Conservation (phyloP, 2,888 invertebrate species). For the Lasioglossum calceatum region DNA sequence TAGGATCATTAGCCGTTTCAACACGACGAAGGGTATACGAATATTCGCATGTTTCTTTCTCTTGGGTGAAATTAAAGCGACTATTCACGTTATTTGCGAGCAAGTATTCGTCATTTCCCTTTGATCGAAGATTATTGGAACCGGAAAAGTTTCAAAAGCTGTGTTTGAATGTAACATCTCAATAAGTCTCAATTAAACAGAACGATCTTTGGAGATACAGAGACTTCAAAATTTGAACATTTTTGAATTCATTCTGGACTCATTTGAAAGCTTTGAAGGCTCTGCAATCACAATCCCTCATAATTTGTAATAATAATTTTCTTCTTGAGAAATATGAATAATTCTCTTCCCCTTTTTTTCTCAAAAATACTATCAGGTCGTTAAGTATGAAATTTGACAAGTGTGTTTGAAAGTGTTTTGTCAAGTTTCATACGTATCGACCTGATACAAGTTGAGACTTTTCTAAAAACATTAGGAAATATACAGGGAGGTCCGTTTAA, state of each 20-base stretch:
- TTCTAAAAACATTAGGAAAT: neutral
- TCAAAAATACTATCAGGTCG: no score
- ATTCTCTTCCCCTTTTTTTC: no score
- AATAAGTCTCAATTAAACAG: neutral
- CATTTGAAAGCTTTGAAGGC: neutral
- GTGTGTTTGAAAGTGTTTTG: no score
- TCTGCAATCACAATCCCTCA: no score
- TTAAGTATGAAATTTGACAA: no score
- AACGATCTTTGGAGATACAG: neutral
- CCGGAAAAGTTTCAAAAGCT: neutral
- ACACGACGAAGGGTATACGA: neutral
- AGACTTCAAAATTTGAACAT: neutral
- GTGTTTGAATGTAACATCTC: neutral
- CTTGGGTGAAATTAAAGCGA: constrained; percentile 1
- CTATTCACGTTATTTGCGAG: neutral
- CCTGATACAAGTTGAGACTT: no score
- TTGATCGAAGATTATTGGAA: neutral
- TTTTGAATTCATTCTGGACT: neutral
- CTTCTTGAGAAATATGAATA: no score
- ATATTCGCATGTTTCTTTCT: constrained; percentile 29
- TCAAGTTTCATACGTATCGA: no score
- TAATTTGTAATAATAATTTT: no score
- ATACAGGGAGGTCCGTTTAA: neutral
- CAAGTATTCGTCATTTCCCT: constrained; percentile 13
- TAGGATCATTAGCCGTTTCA: constrained; percentile 18